Evolutionary conservation across 2,113 vertebrate genomes (phyloP), one percentile per base, ranked within the genome.

Genomic region (Erythrolamprus reginae): DNA sequence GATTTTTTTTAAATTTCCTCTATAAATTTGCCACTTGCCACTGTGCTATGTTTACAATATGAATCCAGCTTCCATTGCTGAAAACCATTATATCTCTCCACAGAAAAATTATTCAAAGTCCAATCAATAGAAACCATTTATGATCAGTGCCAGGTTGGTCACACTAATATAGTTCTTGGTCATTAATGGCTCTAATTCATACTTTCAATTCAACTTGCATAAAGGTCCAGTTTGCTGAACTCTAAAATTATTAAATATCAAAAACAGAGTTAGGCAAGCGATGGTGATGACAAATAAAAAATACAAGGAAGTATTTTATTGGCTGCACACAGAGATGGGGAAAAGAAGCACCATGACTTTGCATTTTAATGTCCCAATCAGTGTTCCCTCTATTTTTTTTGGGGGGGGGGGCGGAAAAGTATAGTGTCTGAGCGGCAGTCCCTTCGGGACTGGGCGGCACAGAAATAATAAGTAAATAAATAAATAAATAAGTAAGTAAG

Each of bases 11-110:
- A n/a, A 84, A 91, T 33, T 92, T 82, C 55, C 61, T 92, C 92
- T 92, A 94, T 82, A 86, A 82, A 48, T 83, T 91, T 94, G 77
- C 45, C 61, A 50, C n/a, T 55, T 88, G n/a, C 86, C 53, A 91
- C 38, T 89, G 89, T 61, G 77, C 86, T 94, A 89, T 94, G 65
- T 87, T 51, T 82, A 93, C 47, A 93, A 51, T 58, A 52, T 33
- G 91, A 90, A 91, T 0, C 33, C 10, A 50, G 8, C 61, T 47
- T 26, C 26, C 13, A 13, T 84, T 50, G 86, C 70, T 58, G 70
- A 58, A n/a, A n/a, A 52, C 33, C 52, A 91, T 85, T 83, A n/a
- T n/a, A 17, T 53, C 38, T 53, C 33, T 24, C 50, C 42, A 82
- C 38, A 51, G 77, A 61, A 61, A 61, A 58, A 15, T n/a, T 12